Conservation (phyloP, 2,888 invertebrate species). For the Boloria selene region DNA sequence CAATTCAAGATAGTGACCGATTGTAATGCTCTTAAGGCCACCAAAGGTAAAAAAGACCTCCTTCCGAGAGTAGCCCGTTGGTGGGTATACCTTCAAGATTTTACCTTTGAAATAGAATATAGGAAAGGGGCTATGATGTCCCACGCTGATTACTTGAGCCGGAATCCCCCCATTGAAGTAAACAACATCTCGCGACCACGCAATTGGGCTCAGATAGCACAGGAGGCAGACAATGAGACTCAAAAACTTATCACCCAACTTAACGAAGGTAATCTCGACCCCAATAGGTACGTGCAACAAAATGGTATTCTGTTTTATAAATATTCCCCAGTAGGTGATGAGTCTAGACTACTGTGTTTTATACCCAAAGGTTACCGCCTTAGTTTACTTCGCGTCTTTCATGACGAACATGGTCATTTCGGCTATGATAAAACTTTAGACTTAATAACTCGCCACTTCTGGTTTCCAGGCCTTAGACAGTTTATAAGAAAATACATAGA, state of each 20-base stretch:
- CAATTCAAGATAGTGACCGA: constrained; percentile 34
- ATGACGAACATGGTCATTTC: background rate
- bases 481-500: too few relatives aligned
- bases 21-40: constrained; percentile 38
- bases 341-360: background rate
- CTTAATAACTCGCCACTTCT: background rate
- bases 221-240: constrained; percentile 35
- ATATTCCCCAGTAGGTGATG: background rate
- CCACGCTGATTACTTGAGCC: constrained; percentile 37
- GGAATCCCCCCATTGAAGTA: constrained; percentile 28
- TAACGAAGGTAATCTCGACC: background rate
- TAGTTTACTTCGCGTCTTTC: background rate
- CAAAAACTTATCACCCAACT: constrained; percentile 10
- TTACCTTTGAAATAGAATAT: constrained; percentile 34
- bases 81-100: constrained; percentile 42
- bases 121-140: constrained; percentile 30
- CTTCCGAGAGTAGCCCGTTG: constrained; percentile 37
- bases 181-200: constrained; percentile 24
- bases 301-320: background rate
- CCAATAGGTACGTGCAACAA: background rate
- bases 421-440: background rate
- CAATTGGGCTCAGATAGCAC: constrained; percentile 41
- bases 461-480: background rate
- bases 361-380: background rate
- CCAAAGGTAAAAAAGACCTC: constrained; percentile 38